A percentile compares a stretch with the other conserved stretches of the same genome.
Evolutionary conservation across 2,113 vertebrate species (phyloP).

Genomic region (Hepsetus odoe): DNA sequence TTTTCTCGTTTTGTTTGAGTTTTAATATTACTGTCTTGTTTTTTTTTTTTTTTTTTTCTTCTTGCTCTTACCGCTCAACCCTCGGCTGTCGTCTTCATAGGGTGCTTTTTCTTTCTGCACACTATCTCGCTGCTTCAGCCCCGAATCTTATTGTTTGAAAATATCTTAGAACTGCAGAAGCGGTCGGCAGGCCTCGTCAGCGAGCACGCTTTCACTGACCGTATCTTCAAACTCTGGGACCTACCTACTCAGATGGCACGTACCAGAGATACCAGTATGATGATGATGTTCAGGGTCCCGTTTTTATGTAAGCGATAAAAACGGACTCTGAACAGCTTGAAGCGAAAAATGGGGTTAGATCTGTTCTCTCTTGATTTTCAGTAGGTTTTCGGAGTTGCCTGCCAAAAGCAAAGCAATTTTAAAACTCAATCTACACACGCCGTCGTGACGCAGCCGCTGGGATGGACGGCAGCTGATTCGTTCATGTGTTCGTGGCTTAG

Average conservation of each 20-base stretch:
- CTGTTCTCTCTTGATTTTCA: too few relatives aligned
- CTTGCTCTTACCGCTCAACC: neutral
- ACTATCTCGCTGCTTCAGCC: neutral
- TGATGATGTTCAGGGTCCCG: neutral
- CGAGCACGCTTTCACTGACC: too few relatives aligned
- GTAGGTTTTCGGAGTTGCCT: neutral
- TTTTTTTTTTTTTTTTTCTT: neutral
- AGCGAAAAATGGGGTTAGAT: neutral
- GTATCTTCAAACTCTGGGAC: neutral
- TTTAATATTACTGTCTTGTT: too few relatives aligned
- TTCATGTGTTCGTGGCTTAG: too few relatives aligned
- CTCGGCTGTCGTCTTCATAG: neutral
- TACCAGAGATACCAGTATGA: neutral
- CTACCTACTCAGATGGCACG: neutral
- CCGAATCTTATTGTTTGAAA: neutral
- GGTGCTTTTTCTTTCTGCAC: neutral
- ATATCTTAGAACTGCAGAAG: neutral
- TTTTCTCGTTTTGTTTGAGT: neutral
- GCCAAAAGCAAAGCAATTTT: neutral
- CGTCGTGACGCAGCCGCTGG: too few relatives aligned
- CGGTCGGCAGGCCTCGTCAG: too few relatives aligned
- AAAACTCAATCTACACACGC: neutral
- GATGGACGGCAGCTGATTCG: too few relatives aligned
- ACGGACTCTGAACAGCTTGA: neutral
- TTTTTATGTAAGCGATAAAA: neutral